Conservation (phyloP, 2,888 invertebrate species). For the Nineta flava region DNA sequence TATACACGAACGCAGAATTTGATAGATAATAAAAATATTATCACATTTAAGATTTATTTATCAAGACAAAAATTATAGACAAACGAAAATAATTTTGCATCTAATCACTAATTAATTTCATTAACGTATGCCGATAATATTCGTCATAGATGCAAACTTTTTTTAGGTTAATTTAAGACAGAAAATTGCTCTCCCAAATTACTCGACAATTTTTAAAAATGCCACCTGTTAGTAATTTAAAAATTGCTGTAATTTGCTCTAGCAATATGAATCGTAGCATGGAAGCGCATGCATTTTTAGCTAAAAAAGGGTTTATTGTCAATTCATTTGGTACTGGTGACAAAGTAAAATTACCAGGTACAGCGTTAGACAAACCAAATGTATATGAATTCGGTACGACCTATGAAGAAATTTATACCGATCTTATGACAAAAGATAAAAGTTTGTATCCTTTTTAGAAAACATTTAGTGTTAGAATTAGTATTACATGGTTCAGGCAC, state of each 20-base stretch:
- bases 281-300: constrained; percentile 96
- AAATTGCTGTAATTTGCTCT: constrained; percentile 92
- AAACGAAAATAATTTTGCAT: no score
- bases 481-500: background rate
- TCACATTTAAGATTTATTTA: no score
- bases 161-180: no score
- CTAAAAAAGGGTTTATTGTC: constrained; percentile 93
- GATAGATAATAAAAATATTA: no score
- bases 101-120: no score
- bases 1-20: no score
- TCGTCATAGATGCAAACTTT: no score
- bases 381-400: constrained; percentile 92
- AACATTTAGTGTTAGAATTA: background rate
- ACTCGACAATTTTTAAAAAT: background rate
- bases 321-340: constrained; percentile 89
- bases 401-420: constrained; percentile 92
- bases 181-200: no score
- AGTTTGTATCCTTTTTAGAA: constrained; percentile 51
- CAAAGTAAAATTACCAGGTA: constrained; percentile 92
- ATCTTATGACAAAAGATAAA: constrained; percentile 79
- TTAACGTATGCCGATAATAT: no score
- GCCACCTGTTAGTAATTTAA: constrained; percentile 32
- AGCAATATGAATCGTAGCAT: constrained; percentile 99
- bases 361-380: constrained; percentile 85
- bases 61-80: no score